These are phyloP conservation scores for Gymnobelideus leadbeateri DNA, from an alignment of 2,113 vertebrate genomes.

Conservation along the genomic window DNA sequence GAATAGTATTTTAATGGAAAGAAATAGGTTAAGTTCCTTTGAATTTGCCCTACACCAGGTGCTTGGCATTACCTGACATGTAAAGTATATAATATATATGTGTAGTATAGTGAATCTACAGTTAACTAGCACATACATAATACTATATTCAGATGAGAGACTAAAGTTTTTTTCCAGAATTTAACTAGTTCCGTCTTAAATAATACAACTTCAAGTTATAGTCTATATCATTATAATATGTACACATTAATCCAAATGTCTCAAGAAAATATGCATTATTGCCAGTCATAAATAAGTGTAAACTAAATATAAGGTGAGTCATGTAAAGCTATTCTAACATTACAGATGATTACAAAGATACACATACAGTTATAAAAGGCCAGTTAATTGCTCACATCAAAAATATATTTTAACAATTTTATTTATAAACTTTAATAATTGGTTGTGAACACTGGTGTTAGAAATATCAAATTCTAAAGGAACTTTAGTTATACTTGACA, in stretches of 20 bases:
- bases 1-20: slow-evolving; percentile 38
- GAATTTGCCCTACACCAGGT: slow-evolving; percentile 37
- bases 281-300: not conserved
- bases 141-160: not conserved
- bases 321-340: not conserved
- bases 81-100: not conserved
- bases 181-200: not conserved
- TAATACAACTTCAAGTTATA: slow-evolving; percentile 30
- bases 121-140: slow-evolving; percentile 15
- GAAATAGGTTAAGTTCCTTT: slow-evolving; percentile 33
- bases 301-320: not conserved
- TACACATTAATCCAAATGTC: not conserved
- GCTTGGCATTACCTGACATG: slow-evolving; percentile 47
- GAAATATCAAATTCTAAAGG: slow-evolving; percentile 54
- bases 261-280: not conserved
- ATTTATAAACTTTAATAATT: slow-evolving; percentile 43
- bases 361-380: slow-evolving; percentile 54
- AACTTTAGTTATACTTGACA: slow-evolving; percentile 31
- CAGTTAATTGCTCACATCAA: slow-evolving; percentile 44
- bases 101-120: not conserved
- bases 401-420: slow-evolving; percentile 36
- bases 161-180: slow-evolving; percentile 34
- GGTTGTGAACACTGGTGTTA: not conserved
- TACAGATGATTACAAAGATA: slow-evolving; percentile 17
- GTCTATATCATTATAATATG: slow-evolving; percentile 23